Conservation (phyloP, 2,888 invertebrate species). For the Callyntrura guangdongensis region DNA sequence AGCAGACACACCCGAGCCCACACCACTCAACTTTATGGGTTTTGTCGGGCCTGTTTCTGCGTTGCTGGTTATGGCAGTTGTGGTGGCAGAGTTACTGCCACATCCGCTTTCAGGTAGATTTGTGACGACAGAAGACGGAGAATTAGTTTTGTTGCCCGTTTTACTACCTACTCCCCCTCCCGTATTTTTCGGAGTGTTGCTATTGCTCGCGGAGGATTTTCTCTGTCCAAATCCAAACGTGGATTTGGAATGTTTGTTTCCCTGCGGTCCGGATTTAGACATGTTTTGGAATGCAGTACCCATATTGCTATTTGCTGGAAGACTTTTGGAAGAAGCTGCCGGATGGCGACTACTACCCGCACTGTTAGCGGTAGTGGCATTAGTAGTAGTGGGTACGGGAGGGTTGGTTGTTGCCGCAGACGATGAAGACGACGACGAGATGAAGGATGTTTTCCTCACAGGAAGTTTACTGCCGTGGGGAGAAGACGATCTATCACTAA, state of each 20-base stretch:
- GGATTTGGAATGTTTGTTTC: conserved; percentile 71
- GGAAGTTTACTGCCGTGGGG: conserved; percentile 71
- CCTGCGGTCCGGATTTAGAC: conserved; percentile 64
- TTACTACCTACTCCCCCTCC: background rate
- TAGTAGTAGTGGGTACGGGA: background rate
- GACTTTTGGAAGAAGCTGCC: conserved; percentile 77
- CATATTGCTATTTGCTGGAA: conserved; percentile 73
- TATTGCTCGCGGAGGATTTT: background rate
- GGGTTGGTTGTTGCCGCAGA: background rate
- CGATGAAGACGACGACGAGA: background rate
- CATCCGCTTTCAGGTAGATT: conserved; percentile 65
- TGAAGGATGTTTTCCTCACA: conserved; percentile 65
- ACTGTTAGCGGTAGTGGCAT: background rate
- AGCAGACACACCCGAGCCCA: conserved; percentile 14
- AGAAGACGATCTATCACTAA: conserved; percentile 51
- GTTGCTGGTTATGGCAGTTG: conserved; percentile 8
- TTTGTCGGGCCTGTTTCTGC: conserved; percentile 8
- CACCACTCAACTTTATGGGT: conserved; percentile 66
- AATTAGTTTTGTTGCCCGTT: conserved; percentile 34
- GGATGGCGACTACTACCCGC: conserved; percentile 65
- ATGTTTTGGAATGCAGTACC: conserved; percentile 68
- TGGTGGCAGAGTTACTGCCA: conserved; percentile 53
- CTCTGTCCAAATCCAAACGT: conserved; percentile 67
- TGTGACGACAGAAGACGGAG: conserved; percentile 56
- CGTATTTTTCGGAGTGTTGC: background rate